Evolutionary conservation across 2,888 invertebrate species (phyloP), one percentile per base, ranked within the genome.

Genomic region (Tachina grossa): DNA sequence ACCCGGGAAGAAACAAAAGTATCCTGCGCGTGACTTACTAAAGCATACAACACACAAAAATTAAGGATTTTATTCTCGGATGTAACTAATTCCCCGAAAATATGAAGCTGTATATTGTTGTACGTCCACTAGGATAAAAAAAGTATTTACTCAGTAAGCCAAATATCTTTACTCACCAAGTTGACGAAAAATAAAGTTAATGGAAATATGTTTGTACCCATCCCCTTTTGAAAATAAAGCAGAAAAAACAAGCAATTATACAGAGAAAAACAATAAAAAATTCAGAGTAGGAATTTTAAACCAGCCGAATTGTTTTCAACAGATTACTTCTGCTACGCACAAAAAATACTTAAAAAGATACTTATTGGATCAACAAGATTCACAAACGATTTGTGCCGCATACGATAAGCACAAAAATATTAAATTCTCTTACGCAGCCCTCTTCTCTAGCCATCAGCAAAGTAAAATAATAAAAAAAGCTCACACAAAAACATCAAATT

Each of bases 351-450:
- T 76, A 85, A 85, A 83, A 72, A 83, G 83, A 85, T 85, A 83
- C 85, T 79, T 83, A 76, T 83, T 76, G 72, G 85, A 80, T 83
- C 53, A 65, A 55, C 61, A 72, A 85, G 85, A 85, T 80, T 85
- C 83, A 85, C 79, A 80, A 79, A 66, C 72, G 76, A 80, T 83
- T 85, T 79, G 76, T 71, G 49, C 47, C 59, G 66, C 83, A 76
- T 71, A 63, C 85, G 68, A 39, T 39, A n/a, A 75, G 45, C 71
- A 79, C 41, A 59, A 45, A 63, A 45, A 41, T 49, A 65, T 14
- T 55, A 55, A 81, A 77, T 76, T 75, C 43, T 47, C 63, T 75
- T 45, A 47, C 9, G 51, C 47, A 65, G 9, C 16, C 51, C 55
- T 39, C 47, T 22, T 63, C 55, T 19, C 43, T 11, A 5, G 31